These are phyloP conservation scores for Chrysodeixis includens DNA, from an alignment of 2,888 invertebrate genomes.

Conservation along the genomic window DNA sequence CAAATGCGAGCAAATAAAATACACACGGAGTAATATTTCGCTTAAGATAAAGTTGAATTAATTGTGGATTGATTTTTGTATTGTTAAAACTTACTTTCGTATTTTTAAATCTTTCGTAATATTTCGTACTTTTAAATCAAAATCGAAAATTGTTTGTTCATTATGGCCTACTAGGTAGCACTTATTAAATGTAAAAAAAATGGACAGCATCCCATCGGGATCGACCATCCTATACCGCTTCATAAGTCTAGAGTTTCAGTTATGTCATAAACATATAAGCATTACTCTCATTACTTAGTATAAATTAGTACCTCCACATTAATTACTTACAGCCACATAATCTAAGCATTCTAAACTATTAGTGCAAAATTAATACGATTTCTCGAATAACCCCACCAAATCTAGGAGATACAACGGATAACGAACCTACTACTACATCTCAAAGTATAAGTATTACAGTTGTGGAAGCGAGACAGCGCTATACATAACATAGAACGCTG, in stretches of 20 bases:
- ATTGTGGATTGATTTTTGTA: neutral
- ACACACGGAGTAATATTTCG: neutral
- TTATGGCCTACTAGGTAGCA: too few relatives aligned
- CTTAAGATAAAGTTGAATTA: neutral
- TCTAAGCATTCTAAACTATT: neutral
- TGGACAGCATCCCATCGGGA: too few relatives aligned
- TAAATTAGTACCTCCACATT: neutral
- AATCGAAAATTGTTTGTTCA: too few relatives aligned
- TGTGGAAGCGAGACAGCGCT: too few relatives aligned
- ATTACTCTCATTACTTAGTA: neutral
- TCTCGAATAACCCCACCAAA: neutral
- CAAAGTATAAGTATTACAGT: too few relatives aligned
- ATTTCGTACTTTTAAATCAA: too few relatives aligned
- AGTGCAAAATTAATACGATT: neutral
- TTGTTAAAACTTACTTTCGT: too few relatives aligned
- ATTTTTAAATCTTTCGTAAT: too few relatives aligned
- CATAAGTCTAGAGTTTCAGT: too few relatives aligned
- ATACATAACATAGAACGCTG: too few relatives aligned
- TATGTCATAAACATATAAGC: neutral
- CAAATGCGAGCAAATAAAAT: slow-evolving; percentile 30
- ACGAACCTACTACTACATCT: slow-evolving; percentile 23
- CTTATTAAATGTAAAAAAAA: too few relatives aligned
- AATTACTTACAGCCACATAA: neutral
- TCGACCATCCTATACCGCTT: too few relatives aligned
- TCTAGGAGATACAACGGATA: slow-evolving; percentile 22